Percentiles rank a stretch among this genome's conserved stretches.
These are phyloP conservation scores for Pomacea maculata DNA, from an alignment of 1,140 invertebrate genomes.

Conservation along the genomic window DNA sequence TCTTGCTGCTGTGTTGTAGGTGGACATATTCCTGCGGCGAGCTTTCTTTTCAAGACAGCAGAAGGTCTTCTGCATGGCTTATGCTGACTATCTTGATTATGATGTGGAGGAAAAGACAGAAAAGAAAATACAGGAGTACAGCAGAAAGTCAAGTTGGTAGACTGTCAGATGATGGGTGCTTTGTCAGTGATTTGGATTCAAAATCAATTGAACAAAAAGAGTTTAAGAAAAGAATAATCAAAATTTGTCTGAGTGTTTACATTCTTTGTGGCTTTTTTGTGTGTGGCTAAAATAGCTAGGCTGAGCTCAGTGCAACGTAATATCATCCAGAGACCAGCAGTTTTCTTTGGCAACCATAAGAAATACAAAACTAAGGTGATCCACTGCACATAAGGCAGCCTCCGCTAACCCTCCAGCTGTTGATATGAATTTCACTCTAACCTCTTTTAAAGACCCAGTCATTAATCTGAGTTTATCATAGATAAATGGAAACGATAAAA, in stretches of 20 bases:
- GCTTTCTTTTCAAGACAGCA: conserved; percentile 30
- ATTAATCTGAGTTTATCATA: no score
- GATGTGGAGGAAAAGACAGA: conserved; percentile 46
- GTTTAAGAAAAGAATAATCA: background rate
- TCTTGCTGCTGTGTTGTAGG: conserved; percentile 20
- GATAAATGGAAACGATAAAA: no score
- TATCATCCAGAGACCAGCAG: no score
- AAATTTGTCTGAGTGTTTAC: background rate
- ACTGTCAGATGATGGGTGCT: background rate
- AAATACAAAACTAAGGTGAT: background rate
- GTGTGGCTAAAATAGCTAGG: no score
- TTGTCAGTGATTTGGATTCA: no score
- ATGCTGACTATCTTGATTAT: conserved; percentile 50
- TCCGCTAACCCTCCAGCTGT: no score
- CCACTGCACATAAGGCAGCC: no score
- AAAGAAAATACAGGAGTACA: conserved; percentile 39
- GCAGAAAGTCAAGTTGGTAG: conserved; percentile 6
- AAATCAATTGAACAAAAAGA: no score
- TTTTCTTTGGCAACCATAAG: conserved; percentile 25
- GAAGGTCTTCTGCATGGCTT: conserved; percentile 47
- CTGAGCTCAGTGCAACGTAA: no score
- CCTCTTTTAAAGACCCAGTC: no score
- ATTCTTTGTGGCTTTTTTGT: no score
- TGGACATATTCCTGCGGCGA: conserved; percentile 47
- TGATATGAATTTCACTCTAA: no score